Conservation (phyloP, 2,888 invertebrate species). For the Neoitamus cyanurus region DNA sequence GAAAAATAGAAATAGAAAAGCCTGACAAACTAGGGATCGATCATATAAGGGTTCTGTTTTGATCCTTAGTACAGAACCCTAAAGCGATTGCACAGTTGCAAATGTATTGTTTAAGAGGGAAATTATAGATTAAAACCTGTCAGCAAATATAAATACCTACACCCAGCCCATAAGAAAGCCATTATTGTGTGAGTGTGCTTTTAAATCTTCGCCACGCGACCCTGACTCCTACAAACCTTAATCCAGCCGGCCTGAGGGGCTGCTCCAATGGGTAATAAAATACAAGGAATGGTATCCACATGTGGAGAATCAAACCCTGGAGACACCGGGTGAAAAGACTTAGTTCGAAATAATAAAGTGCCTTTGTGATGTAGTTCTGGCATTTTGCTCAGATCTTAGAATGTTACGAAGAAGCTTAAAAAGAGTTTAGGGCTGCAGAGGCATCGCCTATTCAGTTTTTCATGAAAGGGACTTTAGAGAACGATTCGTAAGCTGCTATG, state of each 20-base stretch:
- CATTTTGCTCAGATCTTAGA: background rate
- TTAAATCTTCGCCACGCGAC: too few species aligned
- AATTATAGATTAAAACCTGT: too few species aligned
- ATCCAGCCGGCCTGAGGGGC: background rate
- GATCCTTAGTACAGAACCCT: too few species aligned
- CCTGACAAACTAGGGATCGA: too few species aligned
- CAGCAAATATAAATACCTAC: too few species aligned
- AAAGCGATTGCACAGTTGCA: too few species aligned
- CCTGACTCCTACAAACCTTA: too few species aligned
- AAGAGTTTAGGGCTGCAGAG: background rate
- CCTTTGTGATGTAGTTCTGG: background rate
- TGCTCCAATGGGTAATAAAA: background rate
- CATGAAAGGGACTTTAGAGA: background rate
- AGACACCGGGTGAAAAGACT: background rate
- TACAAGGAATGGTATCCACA: background rate
- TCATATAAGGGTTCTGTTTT: too few species aligned
- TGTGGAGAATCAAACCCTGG: background rate
- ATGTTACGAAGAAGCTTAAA: background rate
- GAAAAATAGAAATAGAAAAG: too few species aligned
- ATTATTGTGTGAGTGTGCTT: too few species aligned
- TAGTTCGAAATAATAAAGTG: background rate
- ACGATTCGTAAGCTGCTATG: background rate
- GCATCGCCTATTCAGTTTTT: background rate
- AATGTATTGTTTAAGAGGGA: too few species aligned
- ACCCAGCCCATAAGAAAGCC: too few species aligned